phyloP scores from a whole-genome alignment of 2,797 vertebrate species.

The Myotis pilosus region DNA sequence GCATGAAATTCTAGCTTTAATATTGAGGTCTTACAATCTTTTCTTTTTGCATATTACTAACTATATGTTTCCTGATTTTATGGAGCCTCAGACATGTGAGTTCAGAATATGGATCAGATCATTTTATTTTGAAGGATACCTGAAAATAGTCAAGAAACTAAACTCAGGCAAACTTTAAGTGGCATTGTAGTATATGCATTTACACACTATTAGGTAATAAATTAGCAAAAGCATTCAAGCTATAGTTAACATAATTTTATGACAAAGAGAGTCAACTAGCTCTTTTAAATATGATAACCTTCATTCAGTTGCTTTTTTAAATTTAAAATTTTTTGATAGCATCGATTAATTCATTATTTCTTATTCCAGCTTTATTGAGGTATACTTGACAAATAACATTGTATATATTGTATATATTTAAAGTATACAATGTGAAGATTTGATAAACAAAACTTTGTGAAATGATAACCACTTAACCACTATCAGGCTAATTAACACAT shows the following conservation, averaged over 20 bases:
- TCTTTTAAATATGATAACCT: background rate
- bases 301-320: background rate
- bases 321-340: background rate
- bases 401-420: background rate
- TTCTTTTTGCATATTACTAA: background rate
- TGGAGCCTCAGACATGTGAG: background rate
- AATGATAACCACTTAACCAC: background rate
- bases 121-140: background rate
- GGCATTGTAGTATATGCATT: background rate
- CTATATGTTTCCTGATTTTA: background rate
- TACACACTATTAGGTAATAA: background rate
- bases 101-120: background rate
- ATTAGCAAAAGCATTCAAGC: background rate
- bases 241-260: background rate
- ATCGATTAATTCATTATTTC: background rate
- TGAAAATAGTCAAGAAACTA: background rate
- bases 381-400: background rate
- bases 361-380: background rate
- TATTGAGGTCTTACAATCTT: background rate
- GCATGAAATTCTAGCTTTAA: background rate
- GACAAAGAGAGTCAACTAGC: background rate
- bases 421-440: background rate
- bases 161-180: background rate
- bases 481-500: background rate
- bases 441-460: background rate